Evolutionary conservation across 2,113 vertebrate species (phyloP), one percentile per base, ranked within the genome.

Genomic region (Mus pahari): DNA sequence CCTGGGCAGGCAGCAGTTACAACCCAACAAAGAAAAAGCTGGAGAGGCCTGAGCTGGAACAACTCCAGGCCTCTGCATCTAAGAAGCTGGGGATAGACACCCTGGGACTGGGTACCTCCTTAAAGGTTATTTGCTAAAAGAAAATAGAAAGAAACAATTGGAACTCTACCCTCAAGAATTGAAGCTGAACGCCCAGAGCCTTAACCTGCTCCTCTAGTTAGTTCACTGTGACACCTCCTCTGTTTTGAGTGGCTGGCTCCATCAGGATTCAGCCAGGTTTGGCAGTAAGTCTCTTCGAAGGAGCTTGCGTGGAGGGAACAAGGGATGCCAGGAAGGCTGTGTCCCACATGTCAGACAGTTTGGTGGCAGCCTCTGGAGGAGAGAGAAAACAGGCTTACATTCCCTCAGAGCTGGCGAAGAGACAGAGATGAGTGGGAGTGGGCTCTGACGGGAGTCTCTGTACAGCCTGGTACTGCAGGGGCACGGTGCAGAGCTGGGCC

Each of bases 401-500:
- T 64, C 55, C 86, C 28, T 9, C 7, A 0, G 55, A n/a, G 75
- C 50, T 68, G 48, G 36, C 13, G 8, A 82, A 55, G 45, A 53
- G 55, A 84, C 31, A 12, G 14, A 16, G 31, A 36, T 17, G 9
- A 28, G 75, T 14, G 19, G 66, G 10, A 39, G 7, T 13, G 50
- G 31, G 24, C 31, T n/a, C 77, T 42, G 31, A 31, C 36, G 28
- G 36, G 19, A 19, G 62, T 1, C 1, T 79, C 87, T 14, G n/a
- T 14, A 0, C 16, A 42, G 36, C 7, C 58, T 5, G 3, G 28
- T 16, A n/a, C 22, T 4, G 0, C 42, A 45, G 36, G 62, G 26
- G 24, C 62, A 68, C 68, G 9, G 50, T 17, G 73, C 48, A 24
- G 7, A 50, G 42, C 88, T 13, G 24, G 10, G 3, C 73, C 31